Percentiles rank a stretch among this genome's conserved stretches.
Conservation (phyloP, 2,888 invertebrate genomes). For the Pherbina coryleti region DNA sequence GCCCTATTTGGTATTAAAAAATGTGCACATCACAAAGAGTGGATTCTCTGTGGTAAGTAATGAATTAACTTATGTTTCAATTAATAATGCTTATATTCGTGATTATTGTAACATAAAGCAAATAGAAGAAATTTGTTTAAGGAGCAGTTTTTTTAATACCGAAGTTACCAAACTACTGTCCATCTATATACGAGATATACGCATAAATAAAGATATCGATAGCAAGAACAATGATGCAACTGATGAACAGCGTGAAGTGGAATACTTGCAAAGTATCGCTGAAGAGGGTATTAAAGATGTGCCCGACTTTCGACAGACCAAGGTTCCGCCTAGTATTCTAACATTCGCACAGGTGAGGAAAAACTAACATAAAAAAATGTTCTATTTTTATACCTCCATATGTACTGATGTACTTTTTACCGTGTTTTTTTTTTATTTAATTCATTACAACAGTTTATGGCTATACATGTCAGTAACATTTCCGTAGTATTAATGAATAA, state of each 20-base stretch:
- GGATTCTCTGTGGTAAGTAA: slow-evolving; percentile 79
- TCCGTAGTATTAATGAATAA: slow-evolving; percentile 75
- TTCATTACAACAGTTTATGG: slow-evolving; percentile 78
- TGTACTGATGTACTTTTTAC: background rate
- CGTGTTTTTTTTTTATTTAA: background rate
- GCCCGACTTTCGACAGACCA: slow-evolving; percentile 80
- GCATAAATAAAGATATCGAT: slow-evolving; percentile 83
- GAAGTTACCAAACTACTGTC: slow-evolving; percentile 88
- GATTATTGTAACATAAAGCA: slow-evolving; percentile 72
- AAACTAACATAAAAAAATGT: background rate
- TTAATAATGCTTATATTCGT: background rate
- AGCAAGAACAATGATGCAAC: slow-evolving; percentile 55
- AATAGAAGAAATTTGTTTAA: slow-evolving; percentile 85
- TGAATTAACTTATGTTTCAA: background rate
- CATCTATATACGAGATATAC: slow-evolving; percentile 83
- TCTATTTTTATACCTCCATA: background rate
- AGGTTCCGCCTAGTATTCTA: slow-evolving; percentile 83
- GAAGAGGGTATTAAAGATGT: slow-evolving; percentile 62
- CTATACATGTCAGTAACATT: slow-evolving; percentile 83
- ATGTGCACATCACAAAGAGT: slow-evolving; percentile 85
- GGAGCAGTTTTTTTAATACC: slow-evolving; percentile 89
- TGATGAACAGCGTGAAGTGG: slow-evolving; percentile 65
- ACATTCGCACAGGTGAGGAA: slow-evolving; percentile 82
- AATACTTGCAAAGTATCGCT: slow-evolving; percentile 52
- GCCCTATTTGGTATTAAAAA: slow-evolving; percentile 80